phyloP scores from a whole-genome alignment of 2,113 vertebrate genomes.

The Psammodynastes pulverulentus region DNA sequence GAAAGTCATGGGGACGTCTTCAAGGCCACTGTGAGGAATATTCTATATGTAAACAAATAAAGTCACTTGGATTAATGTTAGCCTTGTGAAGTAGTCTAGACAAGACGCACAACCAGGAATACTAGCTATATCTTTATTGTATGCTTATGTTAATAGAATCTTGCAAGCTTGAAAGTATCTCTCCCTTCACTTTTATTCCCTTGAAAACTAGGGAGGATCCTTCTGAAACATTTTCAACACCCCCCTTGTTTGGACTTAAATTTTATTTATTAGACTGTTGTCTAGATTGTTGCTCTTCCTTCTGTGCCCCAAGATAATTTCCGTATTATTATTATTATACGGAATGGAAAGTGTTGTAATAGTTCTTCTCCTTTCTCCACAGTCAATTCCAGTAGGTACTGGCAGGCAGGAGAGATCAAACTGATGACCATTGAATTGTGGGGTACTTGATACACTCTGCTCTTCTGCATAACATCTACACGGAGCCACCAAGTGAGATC shows the following conservation, averaged over 20 bases:
- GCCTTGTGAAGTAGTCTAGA: background rate
- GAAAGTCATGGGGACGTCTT: background rate
- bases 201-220: background rate
- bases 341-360: background rate
- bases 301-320: background rate
- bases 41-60: background rate
- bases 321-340: background rate
- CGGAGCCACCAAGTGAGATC: background rate
- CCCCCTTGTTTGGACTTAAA: background rate
- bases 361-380: background rate
- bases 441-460: background rate
- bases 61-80: background rate
- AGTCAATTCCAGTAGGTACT: background rate
- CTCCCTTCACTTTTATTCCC: background rate
- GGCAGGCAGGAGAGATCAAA: background rate
- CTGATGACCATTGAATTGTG: background rate
- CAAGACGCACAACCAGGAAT: background rate
- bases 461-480: background rate
- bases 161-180: background rate
- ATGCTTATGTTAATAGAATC: background rate
- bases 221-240: background rate
- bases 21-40: background rate
- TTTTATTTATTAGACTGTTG: background rate
- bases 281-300: background rate
- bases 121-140: background rate